A percentile compares a stretch with the other conserved stretches of the same genome.
Conservation (phyloP, 2,113 vertebrate species). For the Falcunculus frontatus region DNA sequence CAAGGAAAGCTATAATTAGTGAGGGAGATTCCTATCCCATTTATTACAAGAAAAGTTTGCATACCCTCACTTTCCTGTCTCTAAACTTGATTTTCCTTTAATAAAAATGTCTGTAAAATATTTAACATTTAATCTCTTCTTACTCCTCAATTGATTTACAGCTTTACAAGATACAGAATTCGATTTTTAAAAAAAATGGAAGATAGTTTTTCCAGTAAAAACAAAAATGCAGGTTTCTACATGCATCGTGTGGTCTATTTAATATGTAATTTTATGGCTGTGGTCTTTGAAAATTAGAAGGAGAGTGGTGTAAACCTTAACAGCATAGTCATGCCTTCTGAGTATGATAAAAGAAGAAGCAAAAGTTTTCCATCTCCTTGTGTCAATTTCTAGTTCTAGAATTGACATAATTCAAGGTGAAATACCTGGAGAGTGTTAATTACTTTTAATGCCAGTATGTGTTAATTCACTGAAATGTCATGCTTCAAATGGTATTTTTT, state of each 20-base stretch:
- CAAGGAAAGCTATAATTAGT: not conserved
- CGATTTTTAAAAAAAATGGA: not conserved
- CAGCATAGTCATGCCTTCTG: not conserved
- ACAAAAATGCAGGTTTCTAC: not conserved
- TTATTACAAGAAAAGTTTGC: not conserved
- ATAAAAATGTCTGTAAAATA: not conserved
- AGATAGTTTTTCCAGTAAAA: not conserved
- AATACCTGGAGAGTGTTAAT: not conserved
- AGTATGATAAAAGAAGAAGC: not conserved
- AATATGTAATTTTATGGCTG: not conserved
- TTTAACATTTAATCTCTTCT: not conserved
- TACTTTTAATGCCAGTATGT: not conserved
- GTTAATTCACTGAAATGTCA: not conserved
- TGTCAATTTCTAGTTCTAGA: not conserved
- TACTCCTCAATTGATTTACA: not conserved
- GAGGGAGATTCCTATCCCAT: not conserved
- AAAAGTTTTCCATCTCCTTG: not conserved
- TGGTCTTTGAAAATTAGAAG: not conserved
- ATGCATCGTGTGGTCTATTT: not conserved
- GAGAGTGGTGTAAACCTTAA: not conserved
- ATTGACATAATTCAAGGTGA: not conserved
- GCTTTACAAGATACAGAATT: not conserved
- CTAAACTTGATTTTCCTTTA: not conserved
- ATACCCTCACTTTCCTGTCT: not conserved
- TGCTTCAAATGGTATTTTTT: not conserved